These are phyloP conservation scores for Ploceus nigricollis DNA, from an alignment of 2,113 vertebrate species.

Conservation along the genomic window DNA sequence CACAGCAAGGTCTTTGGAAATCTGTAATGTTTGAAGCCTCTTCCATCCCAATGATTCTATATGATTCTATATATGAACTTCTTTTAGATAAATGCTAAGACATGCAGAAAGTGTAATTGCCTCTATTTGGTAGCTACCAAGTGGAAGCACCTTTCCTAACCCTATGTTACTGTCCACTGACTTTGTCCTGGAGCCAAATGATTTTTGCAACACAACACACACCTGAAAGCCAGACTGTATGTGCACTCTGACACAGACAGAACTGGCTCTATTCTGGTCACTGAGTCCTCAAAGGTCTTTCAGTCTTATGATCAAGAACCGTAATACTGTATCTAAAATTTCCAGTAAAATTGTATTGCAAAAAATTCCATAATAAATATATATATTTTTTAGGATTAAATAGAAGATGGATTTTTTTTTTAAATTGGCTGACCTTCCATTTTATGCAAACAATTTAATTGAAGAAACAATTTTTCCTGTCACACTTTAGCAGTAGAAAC, in stretches of 20 bases:
- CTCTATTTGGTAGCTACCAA: background rate
- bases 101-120: fast-evolving
- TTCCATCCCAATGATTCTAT: background rate
- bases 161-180: background rate
- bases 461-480: background rate
- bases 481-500: background rate
- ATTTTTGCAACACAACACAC: background rate
- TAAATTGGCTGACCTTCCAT: background rate
- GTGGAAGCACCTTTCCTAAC: background rate
- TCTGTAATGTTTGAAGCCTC: background rate
- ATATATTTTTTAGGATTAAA: background rate
- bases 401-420: background rate
- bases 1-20: background rate
- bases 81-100: background rate
- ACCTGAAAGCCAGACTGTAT: background rate
- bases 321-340: background rate
- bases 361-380: background rate
- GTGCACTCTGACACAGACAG: fast-evolving
- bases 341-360: background rate
- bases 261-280: background rate
- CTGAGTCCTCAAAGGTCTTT: background rate
- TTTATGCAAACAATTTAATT: background rate
- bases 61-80: background rate
- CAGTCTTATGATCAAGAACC: background rate
- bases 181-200: background rate